Evolutionary conservation across 1,140 invertebrate species (phyloP).

Genomic region (Melanaphis sacchari): DNA sequence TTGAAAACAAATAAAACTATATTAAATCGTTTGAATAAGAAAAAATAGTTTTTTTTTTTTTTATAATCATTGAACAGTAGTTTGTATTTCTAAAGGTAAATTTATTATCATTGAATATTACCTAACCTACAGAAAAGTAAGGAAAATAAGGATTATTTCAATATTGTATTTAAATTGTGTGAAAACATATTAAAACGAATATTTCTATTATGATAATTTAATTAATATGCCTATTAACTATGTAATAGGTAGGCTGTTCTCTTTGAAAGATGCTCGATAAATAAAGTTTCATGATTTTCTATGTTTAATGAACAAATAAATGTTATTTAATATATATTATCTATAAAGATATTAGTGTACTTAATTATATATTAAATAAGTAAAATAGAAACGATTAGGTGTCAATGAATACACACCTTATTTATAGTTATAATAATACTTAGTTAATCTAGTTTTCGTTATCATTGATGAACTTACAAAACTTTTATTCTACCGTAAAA

Average conservation of each 20-base stretch:
- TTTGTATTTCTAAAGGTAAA: not conserved
- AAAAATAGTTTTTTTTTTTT: not conserved
- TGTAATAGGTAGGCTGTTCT: not conserved
- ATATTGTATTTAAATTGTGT: not conserved
- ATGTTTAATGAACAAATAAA: constrained; percentile 23
- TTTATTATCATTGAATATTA: not conserved
- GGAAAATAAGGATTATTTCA: not conserved
- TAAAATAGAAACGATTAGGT: not conserved
- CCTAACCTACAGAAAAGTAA: not conserved
- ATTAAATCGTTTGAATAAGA: not conserved
- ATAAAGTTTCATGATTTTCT: not conserved
- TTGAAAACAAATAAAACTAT: not conserved
- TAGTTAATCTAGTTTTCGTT: not conserved
- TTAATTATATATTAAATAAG: not conserved
- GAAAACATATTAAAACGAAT: too few species aligned
- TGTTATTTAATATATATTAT: constrained; percentile 17
- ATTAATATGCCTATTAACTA: not conserved
- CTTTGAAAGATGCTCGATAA: not conserved
- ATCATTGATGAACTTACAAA: not conserved
- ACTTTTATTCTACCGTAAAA: not conserved
- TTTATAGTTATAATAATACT: not conserved
- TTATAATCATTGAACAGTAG: not conserved
- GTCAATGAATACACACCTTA: not conserved
- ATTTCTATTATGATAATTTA: not conserved
- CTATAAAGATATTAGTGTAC: not conserved